phyloP scores from a whole-genome alignment of 2,113 vertebrate species.

The Malurus melanocephalus region DNA sequence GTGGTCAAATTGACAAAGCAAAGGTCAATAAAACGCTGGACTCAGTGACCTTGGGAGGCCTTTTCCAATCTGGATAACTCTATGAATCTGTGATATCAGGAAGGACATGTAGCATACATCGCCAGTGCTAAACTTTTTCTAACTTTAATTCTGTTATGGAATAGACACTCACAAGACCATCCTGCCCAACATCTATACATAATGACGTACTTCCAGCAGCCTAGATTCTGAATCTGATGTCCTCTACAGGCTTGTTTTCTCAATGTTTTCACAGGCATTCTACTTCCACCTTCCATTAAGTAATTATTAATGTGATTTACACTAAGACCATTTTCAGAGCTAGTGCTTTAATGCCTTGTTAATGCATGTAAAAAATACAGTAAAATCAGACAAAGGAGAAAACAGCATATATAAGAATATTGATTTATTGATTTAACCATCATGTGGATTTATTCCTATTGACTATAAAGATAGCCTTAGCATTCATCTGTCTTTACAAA shows the following conservation, averaged over 20 bases:
- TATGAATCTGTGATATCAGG: not conserved
- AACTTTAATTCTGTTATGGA: not conserved
- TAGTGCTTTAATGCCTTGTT: not conserved
- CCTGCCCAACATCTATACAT: not conserved
- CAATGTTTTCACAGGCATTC: not conserved
- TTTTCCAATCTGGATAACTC: not conserved
- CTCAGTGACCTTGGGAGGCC: accelerated
- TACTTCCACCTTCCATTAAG: not conserved
- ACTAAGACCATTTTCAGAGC: not conserved
- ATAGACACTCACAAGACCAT: not conserved
- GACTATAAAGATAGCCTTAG: not conserved
- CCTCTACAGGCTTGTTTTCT: not conserved
- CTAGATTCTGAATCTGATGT: not conserved
- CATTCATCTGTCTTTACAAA: not conserved
- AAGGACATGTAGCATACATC: not conserved
- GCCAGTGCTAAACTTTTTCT: not conserved
- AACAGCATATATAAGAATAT: not conserved
- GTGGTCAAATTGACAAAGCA: not conserved
- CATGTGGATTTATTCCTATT: not conserved
- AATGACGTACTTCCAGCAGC: not conserved
- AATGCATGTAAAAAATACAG: not conserved
- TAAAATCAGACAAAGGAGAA: not conserved
- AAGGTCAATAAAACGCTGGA: accelerated
- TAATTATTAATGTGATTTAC: not conserved
- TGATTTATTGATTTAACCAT: not conserved